A percentile compares a stretch with the other conserved stretches of the same genome.
Evolutionary conservation across 2,888 invertebrate genomes (phyloP).

Genomic region (Isoperla grammatica): DNA sequence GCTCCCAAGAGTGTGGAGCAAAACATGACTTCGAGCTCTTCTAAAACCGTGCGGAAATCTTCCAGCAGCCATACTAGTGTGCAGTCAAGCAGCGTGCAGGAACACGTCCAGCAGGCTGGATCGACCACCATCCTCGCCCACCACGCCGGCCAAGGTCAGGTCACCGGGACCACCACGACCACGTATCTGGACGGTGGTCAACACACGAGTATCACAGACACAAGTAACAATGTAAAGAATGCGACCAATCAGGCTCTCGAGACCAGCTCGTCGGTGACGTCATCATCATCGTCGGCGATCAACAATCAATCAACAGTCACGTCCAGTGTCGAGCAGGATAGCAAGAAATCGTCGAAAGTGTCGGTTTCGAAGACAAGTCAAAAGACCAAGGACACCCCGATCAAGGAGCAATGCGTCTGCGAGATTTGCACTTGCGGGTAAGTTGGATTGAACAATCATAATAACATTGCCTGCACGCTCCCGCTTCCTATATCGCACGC

Average conservation of each 20-base stretch:
- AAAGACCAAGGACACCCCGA: conserved; percentile 40
- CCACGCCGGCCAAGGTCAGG: conserved; percentile 6
- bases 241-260: neutral
- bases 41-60: conserved; percentile 5
- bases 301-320: conserved; percentile 3
- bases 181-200: neutral
- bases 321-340: neutral
- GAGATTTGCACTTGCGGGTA: conserved; percentile 89
- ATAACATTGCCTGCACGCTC: no score
- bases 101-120: neutral
- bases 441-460: no score
- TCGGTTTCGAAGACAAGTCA: neutral
- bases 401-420: conserved; percentile 80
- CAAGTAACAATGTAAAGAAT: neutral
- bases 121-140: neutral
- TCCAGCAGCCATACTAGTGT: conserved; percentile 2
- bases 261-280: neutral
- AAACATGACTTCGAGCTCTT: neutral
- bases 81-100: conserved; percentile 1
- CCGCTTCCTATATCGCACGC: no score
- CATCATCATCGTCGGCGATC: conserved; percentile 9
- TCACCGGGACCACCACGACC: neutral
- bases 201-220: neutral
- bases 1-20: neutral
- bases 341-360: neutral